Evolutionary conservation across 1,140 invertebrate genomes (phyloP).

Genomic region (Nebria ingens): DNA sequence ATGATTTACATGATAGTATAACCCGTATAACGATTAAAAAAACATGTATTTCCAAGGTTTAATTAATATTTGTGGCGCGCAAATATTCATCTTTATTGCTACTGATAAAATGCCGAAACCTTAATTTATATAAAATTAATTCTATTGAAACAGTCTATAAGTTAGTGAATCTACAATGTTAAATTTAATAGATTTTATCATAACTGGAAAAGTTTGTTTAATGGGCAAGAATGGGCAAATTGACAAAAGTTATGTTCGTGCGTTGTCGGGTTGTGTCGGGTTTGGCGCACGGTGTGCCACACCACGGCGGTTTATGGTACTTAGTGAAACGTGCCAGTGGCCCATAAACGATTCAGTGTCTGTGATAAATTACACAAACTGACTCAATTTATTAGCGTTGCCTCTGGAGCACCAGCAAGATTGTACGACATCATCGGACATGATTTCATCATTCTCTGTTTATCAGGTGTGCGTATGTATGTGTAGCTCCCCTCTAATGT

Average conservation of each 20-base stretch:
- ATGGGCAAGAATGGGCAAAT: too few species aligned
- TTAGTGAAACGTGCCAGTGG: conserved; percentile 6
- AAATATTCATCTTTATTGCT: not conserved
- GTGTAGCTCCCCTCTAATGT: too few species aligned
- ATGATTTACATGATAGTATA: too few species aligned
- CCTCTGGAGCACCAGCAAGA: not conserved
- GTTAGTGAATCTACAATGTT: not conserved
- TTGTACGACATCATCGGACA: too few species aligned
- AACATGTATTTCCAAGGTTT: too few species aligned
- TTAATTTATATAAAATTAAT: not conserved
- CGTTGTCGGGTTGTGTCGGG: not conserved
- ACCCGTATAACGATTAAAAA: too few species aligned
- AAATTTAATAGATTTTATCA: not conserved
- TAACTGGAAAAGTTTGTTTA: too few species aligned
- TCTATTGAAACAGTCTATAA: not conserved
- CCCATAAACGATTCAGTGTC: conserved; percentile 1
- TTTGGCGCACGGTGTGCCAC: not conserved
- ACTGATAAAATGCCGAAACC: not conserved
- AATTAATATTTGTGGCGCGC: too few species aligned
- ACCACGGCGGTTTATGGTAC: conserved; percentile 1
- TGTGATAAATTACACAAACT: not conserved
- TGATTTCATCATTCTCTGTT: too few species aligned
- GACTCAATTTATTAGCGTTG: not conserved
- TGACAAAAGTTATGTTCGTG: not conserved
- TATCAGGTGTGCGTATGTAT: too few species aligned